These are phyloP conservation scores for Prinia subflava DNA, from an alignment of 2,113 vertebrate genomes.

Conservation along the genomic window DNA sequence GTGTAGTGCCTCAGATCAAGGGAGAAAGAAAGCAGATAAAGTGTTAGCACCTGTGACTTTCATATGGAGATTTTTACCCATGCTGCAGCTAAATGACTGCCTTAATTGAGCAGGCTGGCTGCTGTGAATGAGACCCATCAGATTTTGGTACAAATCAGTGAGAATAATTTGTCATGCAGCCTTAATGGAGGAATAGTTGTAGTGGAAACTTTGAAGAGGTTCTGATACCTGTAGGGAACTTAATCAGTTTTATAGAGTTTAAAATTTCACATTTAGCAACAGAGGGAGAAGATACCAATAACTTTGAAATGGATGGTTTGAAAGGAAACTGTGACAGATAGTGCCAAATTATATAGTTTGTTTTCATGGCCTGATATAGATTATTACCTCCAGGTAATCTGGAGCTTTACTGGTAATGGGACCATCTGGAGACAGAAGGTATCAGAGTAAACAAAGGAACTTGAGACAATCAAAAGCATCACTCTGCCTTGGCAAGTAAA, in stretches of 20 bases:
- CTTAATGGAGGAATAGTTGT: neutral
- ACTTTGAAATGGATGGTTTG: neutral
- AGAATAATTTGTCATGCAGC: neutral
- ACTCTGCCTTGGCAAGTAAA: neutral
- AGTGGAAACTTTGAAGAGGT: neutral
- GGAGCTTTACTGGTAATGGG: neutral
- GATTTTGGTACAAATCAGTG: neutral
- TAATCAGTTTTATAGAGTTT: neutral
- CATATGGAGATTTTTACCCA: neutral
- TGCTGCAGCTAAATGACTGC: neutral
- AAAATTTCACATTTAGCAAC: neutral
- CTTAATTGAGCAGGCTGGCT: neutral
- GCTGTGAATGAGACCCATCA: neutral
- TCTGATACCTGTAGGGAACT: neutral
- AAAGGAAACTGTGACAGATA: neutral
- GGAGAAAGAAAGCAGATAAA: neutral
- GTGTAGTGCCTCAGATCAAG: neutral
- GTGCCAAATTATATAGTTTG: neutral
- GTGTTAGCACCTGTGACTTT: neutral
- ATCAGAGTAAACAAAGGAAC: neutral
- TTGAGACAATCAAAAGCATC: neutral
- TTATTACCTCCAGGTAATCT: neutral
- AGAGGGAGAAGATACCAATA: neutral
- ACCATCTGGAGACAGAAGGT: neutral
- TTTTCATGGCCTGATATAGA: neutral